phyloP scores from a whole-genome alignment of 2,888 invertebrate genomes.

The Chrysolina haemoptera region DNA sequence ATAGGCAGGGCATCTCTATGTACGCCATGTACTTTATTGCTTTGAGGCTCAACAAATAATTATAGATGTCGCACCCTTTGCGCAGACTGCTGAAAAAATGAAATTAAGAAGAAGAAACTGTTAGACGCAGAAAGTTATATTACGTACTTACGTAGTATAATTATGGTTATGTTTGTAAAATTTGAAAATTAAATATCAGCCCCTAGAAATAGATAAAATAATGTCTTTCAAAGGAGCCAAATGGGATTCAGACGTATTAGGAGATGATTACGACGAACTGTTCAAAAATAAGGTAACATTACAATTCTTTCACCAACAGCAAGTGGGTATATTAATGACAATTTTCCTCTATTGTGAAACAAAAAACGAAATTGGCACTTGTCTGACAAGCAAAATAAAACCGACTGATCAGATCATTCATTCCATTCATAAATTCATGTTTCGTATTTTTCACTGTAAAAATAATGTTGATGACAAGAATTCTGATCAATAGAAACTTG shows the following conservation, averaged over 20 bases:
- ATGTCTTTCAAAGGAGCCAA: constrained; percentile 46
- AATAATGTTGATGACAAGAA: constrained; percentile 33
- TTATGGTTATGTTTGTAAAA: too few species aligned
- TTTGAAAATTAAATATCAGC: too few species aligned
- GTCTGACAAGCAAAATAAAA: constrained; percentile 6
- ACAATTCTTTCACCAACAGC: background rate
- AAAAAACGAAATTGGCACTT: background rate
- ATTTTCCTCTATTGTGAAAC: background rate
- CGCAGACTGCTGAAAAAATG: too few species aligned
- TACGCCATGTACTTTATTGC: too few species aligned
- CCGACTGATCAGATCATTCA: constrained; percentile 13
- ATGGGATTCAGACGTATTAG: constrained; percentile 52
- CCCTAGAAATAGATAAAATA: background rate
- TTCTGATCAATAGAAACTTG: constrained; percentile 33
- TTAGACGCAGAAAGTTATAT: too few species aligned
- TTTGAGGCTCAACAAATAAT: too few species aligned
- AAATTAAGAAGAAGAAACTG: too few species aligned
- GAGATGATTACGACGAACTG: constrained; percentile 49
- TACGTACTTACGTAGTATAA: too few species aligned
- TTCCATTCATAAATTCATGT: constrained; percentile 37
- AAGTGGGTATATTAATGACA: too few species aligned
- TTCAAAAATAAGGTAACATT: constrained; percentile 40
- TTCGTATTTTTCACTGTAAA: constrained; percentile 19
- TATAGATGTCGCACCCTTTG: too few species aligned
- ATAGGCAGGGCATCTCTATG: too few species aligned